Evolutionary conservation across 64 coral and sea anemone species (phyloP), one percentile per base, ranked within the genome.

Genomic region (Porites lutea): DNA sequence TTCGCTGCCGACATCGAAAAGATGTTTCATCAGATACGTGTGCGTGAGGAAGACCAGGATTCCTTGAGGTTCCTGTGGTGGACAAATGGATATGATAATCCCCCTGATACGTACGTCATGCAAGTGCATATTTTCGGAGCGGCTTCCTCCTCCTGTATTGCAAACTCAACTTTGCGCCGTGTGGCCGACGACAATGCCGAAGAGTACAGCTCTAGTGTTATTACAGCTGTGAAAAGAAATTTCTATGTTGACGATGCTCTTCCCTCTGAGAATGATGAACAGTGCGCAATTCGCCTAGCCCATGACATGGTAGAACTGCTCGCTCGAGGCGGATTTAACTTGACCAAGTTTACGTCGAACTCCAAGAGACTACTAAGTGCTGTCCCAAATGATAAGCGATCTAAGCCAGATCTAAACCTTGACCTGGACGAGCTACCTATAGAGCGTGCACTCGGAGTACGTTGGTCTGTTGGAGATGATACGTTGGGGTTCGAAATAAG

Each of bases 31-130:
- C 83, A 93, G 37, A 78, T 98, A 21, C n/a, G 52, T 27, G 85
- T 98, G 4, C 15, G 60, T 14, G 60, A 88, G 43, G 68, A 85
- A 13, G 88, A 94, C 51, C 83, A 87, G 82, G 70, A 90, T 53
- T 63, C 83, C 13, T 58, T 97, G 48, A 67, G 92, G 13, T 94
- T 97, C 37, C 55, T 98, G 15, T 98, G 92, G 96, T 94, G 86
- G 95, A 78, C 74, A 13, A 82, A 88, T 18, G 52, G 57, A 4
- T 73, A 67, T 70, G 57, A 92, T 3, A 7, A 83, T 43, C 54
- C 83, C 2, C 89, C 69, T 12, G 75, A 92, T 11, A 88, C 82
- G 23, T 95, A 92, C 23, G 55, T 57, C 12, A 91, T 92, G 89
- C 51, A 88, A 71, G 89, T 88, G 52, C 94, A 92, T 49, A 64